A percentile compares a stretch with the other conserved stretches of the same genome.
Conservation (phyloP, 2,797 vertebrate genomes). For the Schizothorax lantsangensis region DNA sequence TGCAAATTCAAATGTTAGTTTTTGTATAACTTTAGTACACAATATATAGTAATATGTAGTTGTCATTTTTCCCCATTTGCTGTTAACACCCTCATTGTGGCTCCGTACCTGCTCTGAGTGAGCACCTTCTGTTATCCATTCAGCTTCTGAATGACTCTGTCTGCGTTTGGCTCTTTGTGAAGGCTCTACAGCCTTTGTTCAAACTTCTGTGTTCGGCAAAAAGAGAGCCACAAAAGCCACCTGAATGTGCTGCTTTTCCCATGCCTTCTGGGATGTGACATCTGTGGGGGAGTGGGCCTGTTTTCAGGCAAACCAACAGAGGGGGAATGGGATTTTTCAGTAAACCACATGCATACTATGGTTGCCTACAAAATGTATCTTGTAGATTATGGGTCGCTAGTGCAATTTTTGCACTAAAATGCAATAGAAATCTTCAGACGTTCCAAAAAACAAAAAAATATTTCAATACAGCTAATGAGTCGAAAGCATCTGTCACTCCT, state of each 20-base stretch:
- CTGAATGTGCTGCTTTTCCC: slow-evolving; percentile 66
- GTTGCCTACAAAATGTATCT: background rate
- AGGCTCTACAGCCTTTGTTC: slow-evolving; percentile 56
- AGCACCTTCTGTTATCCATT: slow-evolving; percentile 53
- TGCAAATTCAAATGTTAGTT: background rate
- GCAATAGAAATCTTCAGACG: background rate
- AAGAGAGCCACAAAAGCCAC: slow-evolving; percentile 61
- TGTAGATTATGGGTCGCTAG: background rate
- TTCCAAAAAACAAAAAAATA: background rate
- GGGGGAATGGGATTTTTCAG: slow-evolving; percentile 55
- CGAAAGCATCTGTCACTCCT: background rate
- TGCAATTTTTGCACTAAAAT: background rate
- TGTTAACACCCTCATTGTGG: slow-evolving; percentile 13
- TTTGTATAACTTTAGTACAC: background rate
- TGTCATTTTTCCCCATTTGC: slow-evolving; percentile 1
- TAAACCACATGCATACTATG: background rate
- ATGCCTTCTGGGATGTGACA: slow-evolving; percentile 66
- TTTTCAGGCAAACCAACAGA: slow-evolving; percentile 55
- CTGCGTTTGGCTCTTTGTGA: slow-evolving; percentile 50
- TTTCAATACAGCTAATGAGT: background rate
- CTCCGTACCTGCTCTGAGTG: slow-evolving; percentile 44
- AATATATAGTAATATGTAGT: background rate
- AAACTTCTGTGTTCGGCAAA: slow-evolving; percentile 52
- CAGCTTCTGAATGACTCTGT: slow-evolving; percentile 40
- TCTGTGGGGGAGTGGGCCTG: slow-evolving; percentile 73